phyloP scores from a whole-genome alignment of 2,888 invertebrate species.

The Xestoiulus laeticollis region DNA sequence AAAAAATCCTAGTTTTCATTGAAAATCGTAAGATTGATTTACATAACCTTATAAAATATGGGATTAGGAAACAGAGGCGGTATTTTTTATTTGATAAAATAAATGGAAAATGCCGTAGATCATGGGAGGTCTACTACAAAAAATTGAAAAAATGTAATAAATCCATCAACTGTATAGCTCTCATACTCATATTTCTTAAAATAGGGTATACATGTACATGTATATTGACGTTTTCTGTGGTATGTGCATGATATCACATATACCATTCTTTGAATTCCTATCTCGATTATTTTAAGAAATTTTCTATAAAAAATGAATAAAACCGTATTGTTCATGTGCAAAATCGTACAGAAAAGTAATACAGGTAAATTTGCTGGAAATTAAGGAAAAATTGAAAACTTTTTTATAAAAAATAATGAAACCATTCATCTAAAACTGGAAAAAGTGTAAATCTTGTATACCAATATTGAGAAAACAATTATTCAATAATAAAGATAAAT shows the following conservation, averaged over 20 bases:
- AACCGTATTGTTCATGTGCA: no score
- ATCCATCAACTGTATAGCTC: neutral
- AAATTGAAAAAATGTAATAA: neutral
- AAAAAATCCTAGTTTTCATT: neutral
- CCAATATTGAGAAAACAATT: no score
- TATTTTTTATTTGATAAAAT: neutral
- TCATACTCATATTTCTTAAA: neutral
- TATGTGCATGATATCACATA: neutral
- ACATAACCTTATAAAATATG: neutral
- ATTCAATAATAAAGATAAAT: no score
- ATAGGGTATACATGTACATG: no score
- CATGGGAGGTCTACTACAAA: neutral
- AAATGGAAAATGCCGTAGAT: neutral
- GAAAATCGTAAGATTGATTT: neutral
- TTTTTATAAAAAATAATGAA: no score
- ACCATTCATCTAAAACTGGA: no score
- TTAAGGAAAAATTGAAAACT: no score
- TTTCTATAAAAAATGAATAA: neutral
- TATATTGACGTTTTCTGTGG: neutral
- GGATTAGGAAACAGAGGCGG: neutral
- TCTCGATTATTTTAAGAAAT: neutral
- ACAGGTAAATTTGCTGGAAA: no score
- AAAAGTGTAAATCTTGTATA: no score
- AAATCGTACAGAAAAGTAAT: no score
- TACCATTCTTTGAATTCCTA: conserved; percentile 3